A percentile compares a stretch with the other conserved stretches of the same genome.
Conservation (phyloP, 2,888 invertebrate species). For the Pollenia labialis region DNA sequence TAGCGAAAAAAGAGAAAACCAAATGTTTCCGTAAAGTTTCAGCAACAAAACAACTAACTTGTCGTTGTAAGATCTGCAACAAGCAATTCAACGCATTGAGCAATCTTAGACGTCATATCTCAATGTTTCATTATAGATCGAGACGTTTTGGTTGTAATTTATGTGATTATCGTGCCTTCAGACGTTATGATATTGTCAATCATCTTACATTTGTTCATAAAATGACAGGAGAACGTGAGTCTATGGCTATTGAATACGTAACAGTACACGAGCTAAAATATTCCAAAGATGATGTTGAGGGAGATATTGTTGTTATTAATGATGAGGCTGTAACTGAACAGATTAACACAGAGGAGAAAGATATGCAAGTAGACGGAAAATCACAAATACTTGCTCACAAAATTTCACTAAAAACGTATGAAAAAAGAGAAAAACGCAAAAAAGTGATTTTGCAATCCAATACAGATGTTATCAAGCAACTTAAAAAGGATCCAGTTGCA, state of each 20-base stretch:
- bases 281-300: conserved; percentile 82
- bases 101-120: conserved; percentile 83
- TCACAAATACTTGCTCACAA: not conserved
- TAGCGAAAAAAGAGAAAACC: conserved; percentile 48
- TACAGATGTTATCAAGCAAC: not conserved
- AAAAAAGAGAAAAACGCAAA: conserved; percentile 59
- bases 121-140: conserved; percentile 83
- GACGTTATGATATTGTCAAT: conserved; percentile 87
- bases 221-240: conserved; percentile 85
- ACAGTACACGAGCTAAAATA: conserved; percentile 80
- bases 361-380: not conserved
- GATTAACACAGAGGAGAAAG: conserved; percentile 1
- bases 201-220: conserved; percentile 88
- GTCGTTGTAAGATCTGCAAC: conserved; percentile 83
- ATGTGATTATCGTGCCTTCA: conserved; percentile 89
- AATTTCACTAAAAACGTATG: conserved; percentile 30
- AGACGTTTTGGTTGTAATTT: conserved; percentile 90
- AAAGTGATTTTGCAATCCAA: conserved; percentile 10
- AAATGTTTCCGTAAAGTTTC: conserved; percentile 67
- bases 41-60: conserved; percentile 78
- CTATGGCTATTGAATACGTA: conserved; percentile 81
- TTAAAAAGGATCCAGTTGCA: conserved; percentile 1
- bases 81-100: conserved; percentile 83
- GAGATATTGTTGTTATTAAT: conserved; percentile 81
- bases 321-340: conserved; percentile 70